Evolutionary conservation across 2,113 vertebrate genomes (phyloP).

Genomic region (Tamias sibiricus): DNA sequence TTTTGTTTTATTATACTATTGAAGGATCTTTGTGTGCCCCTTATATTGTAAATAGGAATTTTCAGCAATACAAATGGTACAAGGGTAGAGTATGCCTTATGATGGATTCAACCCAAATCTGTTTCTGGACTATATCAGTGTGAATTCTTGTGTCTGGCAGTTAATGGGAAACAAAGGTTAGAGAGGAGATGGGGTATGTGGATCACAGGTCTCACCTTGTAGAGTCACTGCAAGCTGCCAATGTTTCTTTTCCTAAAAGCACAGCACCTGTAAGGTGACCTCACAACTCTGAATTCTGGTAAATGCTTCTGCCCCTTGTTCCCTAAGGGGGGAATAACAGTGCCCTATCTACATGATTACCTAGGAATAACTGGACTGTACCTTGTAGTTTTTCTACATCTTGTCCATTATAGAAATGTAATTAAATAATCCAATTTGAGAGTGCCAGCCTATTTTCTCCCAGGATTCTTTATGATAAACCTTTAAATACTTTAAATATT

Average conservation of each 20-base stretch:
- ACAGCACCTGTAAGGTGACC: not conserved
- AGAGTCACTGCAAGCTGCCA: not conserved
- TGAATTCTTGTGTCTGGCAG: not conserved
- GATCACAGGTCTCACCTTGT: not conserved
- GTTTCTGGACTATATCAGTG: not conserved
- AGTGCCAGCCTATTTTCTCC: not conserved
- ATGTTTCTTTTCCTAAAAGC: not conserved
- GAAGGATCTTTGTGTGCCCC: not conserved
- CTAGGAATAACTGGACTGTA: too few species aligned
- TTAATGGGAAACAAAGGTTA: not conserved
- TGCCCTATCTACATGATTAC: not conserved
- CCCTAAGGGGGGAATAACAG: not conserved
- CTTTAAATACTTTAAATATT: slow-evolving; percentile 18
- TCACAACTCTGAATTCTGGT: not conserved
- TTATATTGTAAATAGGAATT: not conserved
- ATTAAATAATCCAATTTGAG: not conserved
- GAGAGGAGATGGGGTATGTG: not conserved
- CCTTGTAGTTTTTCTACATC: not conserved
- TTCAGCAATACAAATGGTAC: not conserved
- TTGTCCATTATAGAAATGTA: not conserved
- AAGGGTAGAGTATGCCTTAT: not conserved
- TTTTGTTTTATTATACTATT: not conserved
- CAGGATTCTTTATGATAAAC: not conserved
- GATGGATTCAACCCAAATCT: not conserved
- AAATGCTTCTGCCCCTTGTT: not conserved